phyloP scores from a whole-genome alignment of 2,888 invertebrate species.

The Chesias legatella region DNA sequence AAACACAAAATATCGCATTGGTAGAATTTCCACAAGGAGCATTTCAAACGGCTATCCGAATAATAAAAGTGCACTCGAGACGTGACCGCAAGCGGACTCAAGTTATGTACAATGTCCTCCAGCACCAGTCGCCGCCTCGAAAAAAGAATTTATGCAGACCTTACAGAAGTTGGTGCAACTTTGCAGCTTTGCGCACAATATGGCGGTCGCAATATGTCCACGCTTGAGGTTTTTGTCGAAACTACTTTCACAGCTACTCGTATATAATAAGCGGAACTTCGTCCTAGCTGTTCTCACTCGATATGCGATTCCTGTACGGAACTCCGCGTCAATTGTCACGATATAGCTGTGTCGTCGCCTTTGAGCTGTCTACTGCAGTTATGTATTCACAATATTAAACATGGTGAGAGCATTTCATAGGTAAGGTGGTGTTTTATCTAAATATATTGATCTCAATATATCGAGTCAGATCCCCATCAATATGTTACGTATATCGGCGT shows the following conservation, averaged over 20 bases:
- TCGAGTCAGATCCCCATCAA: conserved; percentile 16
- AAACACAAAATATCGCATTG: conserved; percentile 9
- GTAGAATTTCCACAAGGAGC: conserved; percentile 15
- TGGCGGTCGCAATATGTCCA: conserved; percentile 71
- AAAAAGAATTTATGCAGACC: conserved; percentile 61
- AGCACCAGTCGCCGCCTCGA: conserved; percentile 30
- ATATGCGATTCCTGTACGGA: conserved; percentile 68
- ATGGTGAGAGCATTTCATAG: conserved; percentile 18
- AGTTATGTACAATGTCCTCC: conserved; percentile 40
- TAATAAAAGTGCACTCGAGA: conserved; percentile 50
- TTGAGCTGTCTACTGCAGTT: conserved; percentile 25
- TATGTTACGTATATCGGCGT: conserved; percentile 34
- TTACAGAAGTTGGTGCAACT: conserved; percentile 66
- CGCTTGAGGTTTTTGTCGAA: conserved; percentile 66
- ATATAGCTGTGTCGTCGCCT: conserved; percentile 29
- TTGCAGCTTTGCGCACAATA: conserved; percentile 58
- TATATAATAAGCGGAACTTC: conserved; percentile 77
- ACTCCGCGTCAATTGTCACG: conserved; percentile 58
- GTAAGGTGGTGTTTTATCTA: conserved; percentile 23
- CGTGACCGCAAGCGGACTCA: conserved; percentile 38
- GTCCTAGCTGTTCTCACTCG: conserved; percentile 59
- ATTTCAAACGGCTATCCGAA: conserved; percentile 32
- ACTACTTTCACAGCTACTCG: conserved; percentile 69
- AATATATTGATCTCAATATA: conserved; percentile 23
- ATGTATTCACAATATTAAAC: conserved; percentile 25